Evolutionary conservation across 2,888 invertebrate species (phyloP).

Genomic region (Pseudococcus jackbeardsleyi): DNA sequence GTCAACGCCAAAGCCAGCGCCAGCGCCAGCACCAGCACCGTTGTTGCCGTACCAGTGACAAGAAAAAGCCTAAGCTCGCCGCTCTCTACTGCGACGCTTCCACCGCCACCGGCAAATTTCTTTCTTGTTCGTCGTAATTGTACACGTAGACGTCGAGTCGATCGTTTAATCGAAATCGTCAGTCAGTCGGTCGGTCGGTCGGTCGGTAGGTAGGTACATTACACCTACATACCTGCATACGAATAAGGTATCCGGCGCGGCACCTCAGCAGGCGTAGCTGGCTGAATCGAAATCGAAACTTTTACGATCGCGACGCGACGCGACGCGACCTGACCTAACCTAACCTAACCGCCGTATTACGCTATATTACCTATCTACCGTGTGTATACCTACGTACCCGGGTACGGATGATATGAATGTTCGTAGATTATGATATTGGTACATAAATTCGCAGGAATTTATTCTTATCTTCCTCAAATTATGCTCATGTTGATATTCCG

Average conservation of each 20-base stretch:
- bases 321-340: too few species aligned
- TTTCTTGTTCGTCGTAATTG: neutral
- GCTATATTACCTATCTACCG: too few species aligned
- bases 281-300: neutral
- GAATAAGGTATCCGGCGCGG: too few species aligned
- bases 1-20: neutral
- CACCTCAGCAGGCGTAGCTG: too few species aligned
- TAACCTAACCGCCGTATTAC: too few species aligned
- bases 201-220: too few species aligned
- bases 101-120: neutral
- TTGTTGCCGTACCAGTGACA: neutral
- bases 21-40: neutral
- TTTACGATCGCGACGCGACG: neutral
- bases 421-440: constrained; percentile 63
- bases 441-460: constrained; percentile 63
- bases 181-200: too few species aligned
- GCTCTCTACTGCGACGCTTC: neutral
- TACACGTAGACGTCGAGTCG: neutral
- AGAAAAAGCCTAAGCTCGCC: too few species aligned
- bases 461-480: constrained; percentile 56
- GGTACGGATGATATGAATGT: constrained; percentile 51
- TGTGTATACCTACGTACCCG: too few species aligned
- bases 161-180: neutral
- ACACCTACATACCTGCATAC: too few species aligned
- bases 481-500: constrained; percentile 58